Conservation (phyloP, 2,113 vertebrate species). For the Burhinus oedicnemus region DNA sequence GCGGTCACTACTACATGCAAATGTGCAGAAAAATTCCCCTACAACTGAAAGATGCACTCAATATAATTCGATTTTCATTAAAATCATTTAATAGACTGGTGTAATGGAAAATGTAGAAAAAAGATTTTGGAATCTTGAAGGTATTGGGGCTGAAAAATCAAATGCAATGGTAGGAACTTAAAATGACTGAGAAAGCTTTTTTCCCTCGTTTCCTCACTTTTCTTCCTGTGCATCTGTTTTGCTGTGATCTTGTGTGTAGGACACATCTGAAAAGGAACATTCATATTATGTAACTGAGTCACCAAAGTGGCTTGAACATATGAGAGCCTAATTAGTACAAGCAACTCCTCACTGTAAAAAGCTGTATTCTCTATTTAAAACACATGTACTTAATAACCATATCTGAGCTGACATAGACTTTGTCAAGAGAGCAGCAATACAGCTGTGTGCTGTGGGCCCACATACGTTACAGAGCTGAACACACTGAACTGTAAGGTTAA, state of each 20-base stretch:
- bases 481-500: not conserved
- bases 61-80: not conserved
- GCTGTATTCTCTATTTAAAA: not conserved
- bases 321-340: not conserved
- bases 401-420: not conserved
- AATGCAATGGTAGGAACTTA: not conserved
- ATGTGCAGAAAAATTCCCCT: not conserved
- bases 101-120: not conserved
- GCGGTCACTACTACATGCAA: not conserved
- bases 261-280: not conserved
- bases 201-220: not conserved
- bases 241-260: not conserved
- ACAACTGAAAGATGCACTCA: not conserved
- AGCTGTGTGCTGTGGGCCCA: not conserved
- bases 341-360: not conserved
- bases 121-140: not conserved
- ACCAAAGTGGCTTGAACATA: not conserved
- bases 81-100: not conserved
- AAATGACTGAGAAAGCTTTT: not conserved
- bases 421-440: not conserved
- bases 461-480: not conserved
- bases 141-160: not conserved
- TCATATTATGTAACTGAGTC: not conserved
- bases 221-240: not conserved
- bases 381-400: not conserved